Evolutionary conservation across 1,140 invertebrate species (phyloP), one percentile per base, ranked within the genome.

Genomic region (Armadillidium nasatum): DNA sequence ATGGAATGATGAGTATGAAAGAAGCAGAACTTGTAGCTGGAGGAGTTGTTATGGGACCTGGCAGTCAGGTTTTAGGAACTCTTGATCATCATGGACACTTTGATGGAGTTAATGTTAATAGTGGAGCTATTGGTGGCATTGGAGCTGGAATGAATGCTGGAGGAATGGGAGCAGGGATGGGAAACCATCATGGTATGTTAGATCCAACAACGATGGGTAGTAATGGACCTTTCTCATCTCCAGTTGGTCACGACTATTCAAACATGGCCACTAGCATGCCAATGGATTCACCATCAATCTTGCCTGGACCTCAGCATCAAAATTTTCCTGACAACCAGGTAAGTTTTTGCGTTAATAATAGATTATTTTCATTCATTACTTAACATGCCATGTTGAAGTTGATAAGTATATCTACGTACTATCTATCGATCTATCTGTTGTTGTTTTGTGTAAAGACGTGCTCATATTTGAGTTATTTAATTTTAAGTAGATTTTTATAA

Each of bases 1-100:
- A 89, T 82, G 78, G 78, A 67, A 79, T 77, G 43, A 76, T 81
- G 72, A 50, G 74, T 13, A 76, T 66, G 13, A 70, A 75, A 43
- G 79, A 71, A 21, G 74, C 60, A 50, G 77, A 78, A 72, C 66
- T 75, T 60, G 76, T 72, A 70, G 74, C 70, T 60, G 21, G 76
- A 72, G 71, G 54, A 70, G 73, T 60, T 4, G 54, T 68, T 44
- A 68, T 75, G 23, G 73, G 71, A 15, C 71, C 76, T 7, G 72
- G 71, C 6, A 50, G 69, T 46, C 33, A 78, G 45, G 79, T 80
- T 66, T 66, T 81, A 22, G 74, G 74, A 43, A 70, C 73, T 72
- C 79, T 79, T 21, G 79, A 79, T 72, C 33, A 33, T 33, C 33
- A 33, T 33, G 66, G 73, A 4, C 72, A 69, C 19, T 80, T 79